Base-by-base conservation (phyloP, 2,888 invertebrate species). In the Drosophila hamatofila region DNA sequence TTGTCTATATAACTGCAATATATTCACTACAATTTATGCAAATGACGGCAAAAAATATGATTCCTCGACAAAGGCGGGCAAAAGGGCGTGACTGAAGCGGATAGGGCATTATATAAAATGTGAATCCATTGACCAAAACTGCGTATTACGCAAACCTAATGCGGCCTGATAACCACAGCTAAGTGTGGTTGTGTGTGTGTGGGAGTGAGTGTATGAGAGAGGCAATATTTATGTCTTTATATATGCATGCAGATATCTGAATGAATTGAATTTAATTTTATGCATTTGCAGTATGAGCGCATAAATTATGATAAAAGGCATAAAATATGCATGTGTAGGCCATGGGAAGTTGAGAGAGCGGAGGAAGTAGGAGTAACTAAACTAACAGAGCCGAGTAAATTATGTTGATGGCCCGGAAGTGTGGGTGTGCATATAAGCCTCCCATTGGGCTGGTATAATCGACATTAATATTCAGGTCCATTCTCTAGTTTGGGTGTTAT, bases 281-380 rank as follows among this genome's bases (percentile, higher is more conserved):
- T 74, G 83, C 86, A 80, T 82, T 82, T 83, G 82, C 86, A 51
- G 67, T 71, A 83, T 74, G 74, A 72, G 62, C 71, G 81, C 72
- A 86, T 85, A 86, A 86, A 86, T 82, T 82, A 82, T 82, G 83
- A 83, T 80, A 82, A 83, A 80, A 77, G 76, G 67, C 81, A 81
- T 84, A 75, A 81, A 84, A 81, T 81, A 81, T 75, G 67, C 56
- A 79, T 63, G 42, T 46, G 6, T 12, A n/a, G 33, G n/a, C n/a
- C 8, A 3, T 7, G 25, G 18, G 39, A 9, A 18, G 33, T 14
- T 21, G 21, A 8, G 14, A 0, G 9, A 2, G n/a, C 8, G 8
- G 7, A 14, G 18, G 41, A 12, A 25, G 23, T 18, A 48, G 51
- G 65, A 39, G 46, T 30, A 59, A 54, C 64, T 72, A 65, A 69